Base-by-base conservation (phyloP, 2,113 vertebrate genomes). In the Sprattus sprattus region DNA sequence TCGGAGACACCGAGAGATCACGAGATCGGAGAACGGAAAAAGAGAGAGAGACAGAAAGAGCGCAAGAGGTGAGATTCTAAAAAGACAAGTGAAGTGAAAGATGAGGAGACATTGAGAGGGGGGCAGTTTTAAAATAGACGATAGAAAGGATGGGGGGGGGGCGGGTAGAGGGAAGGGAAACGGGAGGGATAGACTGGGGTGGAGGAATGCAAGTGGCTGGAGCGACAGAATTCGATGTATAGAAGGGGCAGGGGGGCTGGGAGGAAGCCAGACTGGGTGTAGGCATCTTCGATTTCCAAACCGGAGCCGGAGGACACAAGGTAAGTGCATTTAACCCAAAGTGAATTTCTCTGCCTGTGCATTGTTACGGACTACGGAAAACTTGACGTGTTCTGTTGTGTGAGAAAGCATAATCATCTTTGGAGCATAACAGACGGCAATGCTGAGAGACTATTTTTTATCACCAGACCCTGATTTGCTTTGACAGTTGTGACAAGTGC, bases 401-500 rank as follows among this genome's bases (percentile, higher is more conserved):
- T 78, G 71, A 44, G 28, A 78, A 78, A 78, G 2, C 64, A 28
- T 28, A 1, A 39, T 20, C 28, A 78, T 78, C 28, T 78, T 78
- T 16, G 32, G 16, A 78, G 71, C 71, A 11, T 3, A 78, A 39
- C 71, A 71, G n/a, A 71, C 15, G 25, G 4, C 32, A 78, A 15
- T 5, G 4, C 25, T 71, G 71, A 78, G 71, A 39, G 71, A 28
- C 8, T 78, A 13, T 44, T 75, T 39, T 78, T 78, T 78, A 39
- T 4, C 28, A 81, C 86, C 85, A 87, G 88, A 91, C 90, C 82
- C 64, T 84, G 88, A 93, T 86, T 81, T 84, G 84, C 89, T 92
- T 89, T 93, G 91, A 94, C 92, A 91, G 87, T 90, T 89, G 91
- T 92, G 92, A 93, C 92, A 92, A 91, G 75, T 89, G 87, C 87